A percentile compares a stretch with the other conserved stretches of the same genome.
phyloP scores from a whole-genome alignment of 2,113 vertebrate genomes.

The Forbesichthys papilliferus region DNA sequence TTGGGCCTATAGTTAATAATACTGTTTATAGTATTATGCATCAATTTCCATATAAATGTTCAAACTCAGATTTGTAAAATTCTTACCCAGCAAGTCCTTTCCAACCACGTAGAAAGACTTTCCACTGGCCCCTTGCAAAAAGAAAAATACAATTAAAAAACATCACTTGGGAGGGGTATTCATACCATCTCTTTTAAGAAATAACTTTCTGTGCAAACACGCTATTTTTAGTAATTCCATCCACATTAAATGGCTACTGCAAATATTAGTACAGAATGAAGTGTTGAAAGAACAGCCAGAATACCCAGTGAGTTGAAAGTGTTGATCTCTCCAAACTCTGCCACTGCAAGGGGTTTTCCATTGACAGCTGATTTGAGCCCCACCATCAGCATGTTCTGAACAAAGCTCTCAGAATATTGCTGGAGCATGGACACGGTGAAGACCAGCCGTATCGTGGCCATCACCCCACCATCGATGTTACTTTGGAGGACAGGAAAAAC shows the following conservation, averaged over 20 bases:
- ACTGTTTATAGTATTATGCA: no score
- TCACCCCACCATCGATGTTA: constrained; percentile 77
- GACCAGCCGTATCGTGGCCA: constrained; percentile 80
- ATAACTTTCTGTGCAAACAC: background rate
- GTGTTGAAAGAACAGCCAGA: constrained; percentile 5
- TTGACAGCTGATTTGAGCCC: constrained; percentile 76
- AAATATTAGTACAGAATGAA: constrained; percentile 1
- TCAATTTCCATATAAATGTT: background rate
- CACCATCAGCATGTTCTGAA: constrained; percentile 77
- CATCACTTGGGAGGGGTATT: background rate
- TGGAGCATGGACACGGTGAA: constrained; percentile 72
- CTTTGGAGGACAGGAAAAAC: constrained; percentile 57
- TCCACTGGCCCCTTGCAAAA: constrained; percentile 74
- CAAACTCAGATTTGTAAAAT: background rate
- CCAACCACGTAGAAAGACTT: constrained; percentile 71
- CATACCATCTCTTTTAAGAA: background rate
- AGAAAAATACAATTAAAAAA: constrained; percentile 1
- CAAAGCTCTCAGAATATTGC: constrained; percentile 69
- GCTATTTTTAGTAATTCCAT: background rate
- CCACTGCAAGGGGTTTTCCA: constrained; percentile 71
- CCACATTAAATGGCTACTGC: no score
- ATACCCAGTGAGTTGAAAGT: constrained; percentile 81
- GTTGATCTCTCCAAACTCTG: constrained; percentile 81
- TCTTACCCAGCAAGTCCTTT: constrained; percentile 77
- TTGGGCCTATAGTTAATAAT: no score